Base-by-base conservation (phyloP, 2,888 invertebrate genomes). In the Lysandra coridon region DNA sequence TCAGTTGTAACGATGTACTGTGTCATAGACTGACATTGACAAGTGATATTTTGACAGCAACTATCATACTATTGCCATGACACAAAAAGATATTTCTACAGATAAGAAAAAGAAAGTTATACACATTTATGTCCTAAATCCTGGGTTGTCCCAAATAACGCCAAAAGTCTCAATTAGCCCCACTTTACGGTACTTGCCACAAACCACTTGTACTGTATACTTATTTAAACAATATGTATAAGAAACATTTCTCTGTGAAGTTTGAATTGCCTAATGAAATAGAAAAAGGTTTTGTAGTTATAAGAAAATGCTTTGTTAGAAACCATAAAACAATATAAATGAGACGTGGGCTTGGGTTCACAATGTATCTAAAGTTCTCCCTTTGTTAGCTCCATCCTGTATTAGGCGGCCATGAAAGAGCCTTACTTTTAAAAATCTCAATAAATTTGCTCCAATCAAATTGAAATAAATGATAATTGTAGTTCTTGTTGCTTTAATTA, bases 261-360 rank as follows among this genome's bases (percentile, higher is more conserved):
- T 53, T 62, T n/a, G 6, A 62, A n/a, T n/a, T 7, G 2, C 69
- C 12, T 69, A 33, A 5, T 17, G 14, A 69, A 69, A 69, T 33
- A 69, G 14, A 69, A 69, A 69, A 23, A 33, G 1, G 14, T 33
- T 69, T 33, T 33, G 33, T 69, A 17, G 12, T 64, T 4, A 64
- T n/a, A 44, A 37, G 30, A 10, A 75, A 83, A 88, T 85, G 86
- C 87, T 85, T 85, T 84, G 86, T 85, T 90, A 90, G 89, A 87
- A 88, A 88, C 90, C 91, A 91, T 92, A 92, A 91, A 92, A 91
- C 91, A 91, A 90, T 91, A 91, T 91, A 91, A 91, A 92, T 91
- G 91, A 89, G 89, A 91, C 91, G 89, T 91, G 89, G 85, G 86
- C 85, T 87, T 84, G 81, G 83, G 83, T 83, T 83, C 83, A 84